Evolutionary conservation across 2,888 invertebrate genomes (phyloP).

Genomic region (Rhingia rostrata): DNA sequence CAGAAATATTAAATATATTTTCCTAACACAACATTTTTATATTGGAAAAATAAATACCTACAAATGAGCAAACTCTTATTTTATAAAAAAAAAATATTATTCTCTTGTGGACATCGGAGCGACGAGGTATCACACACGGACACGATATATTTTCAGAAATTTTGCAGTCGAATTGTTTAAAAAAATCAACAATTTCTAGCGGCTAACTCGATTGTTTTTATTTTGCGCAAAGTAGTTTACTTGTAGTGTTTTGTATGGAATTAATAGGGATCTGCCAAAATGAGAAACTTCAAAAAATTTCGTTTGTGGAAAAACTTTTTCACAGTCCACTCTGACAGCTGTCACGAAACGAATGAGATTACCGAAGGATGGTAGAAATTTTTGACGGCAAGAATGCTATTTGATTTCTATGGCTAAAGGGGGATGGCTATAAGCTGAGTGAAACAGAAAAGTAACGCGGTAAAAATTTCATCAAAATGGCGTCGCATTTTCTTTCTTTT

Average conservation of each 20-base stretch:
- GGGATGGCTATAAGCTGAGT: conserved; percentile 21
- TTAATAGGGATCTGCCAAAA: conserved; percentile 70
- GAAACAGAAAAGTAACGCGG: conserved; percentile 73
- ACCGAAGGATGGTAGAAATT: conserved; percentile 37
- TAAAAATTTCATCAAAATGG: conserved; percentile 75
- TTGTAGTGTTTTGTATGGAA: conserved; percentile 64
- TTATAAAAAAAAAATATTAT: conserved; percentile 38
- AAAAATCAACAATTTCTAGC: conserved; percentile 56
- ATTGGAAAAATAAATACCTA: too few species aligned
- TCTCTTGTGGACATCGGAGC: conserved; percentile 24
- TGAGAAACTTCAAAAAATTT: conserved; percentile 70
- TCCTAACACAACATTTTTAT: not conserved
- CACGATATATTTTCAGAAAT: conserved; percentile 35
- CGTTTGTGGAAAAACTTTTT: conserved; percentile 57
- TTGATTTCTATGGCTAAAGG: conserved; percentile 14
- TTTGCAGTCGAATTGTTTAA: conserved; percentile 14
- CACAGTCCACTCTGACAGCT: conserved; percentile 74
- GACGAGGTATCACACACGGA: conserved; percentile 40
- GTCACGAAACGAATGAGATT: conserved; percentile 73
- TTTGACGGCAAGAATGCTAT: conserved; percentile 40
- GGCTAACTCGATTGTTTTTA: conserved; percentile 66
- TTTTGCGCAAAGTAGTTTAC: conserved; percentile 75
- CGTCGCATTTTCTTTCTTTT: conserved; percentile 64
- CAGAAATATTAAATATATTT: not conserved
- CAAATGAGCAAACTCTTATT: not conserved